These are phyloP conservation scores for Dasypus novemcinctus DNA, from an alignment of 2,113 vertebrate species.

Conservation along the genomic window DNA sequence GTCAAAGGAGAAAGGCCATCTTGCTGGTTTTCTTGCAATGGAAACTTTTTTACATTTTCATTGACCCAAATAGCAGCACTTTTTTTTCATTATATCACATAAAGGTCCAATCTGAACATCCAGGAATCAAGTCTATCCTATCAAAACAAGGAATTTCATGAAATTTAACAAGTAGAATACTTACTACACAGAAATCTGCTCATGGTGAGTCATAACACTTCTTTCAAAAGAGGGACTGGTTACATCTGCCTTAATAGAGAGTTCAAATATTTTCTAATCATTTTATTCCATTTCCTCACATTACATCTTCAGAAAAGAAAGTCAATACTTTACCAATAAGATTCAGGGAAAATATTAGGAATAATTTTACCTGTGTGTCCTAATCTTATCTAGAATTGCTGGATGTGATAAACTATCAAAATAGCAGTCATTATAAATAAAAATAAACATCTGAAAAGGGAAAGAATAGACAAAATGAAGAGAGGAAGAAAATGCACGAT, in stretches of 20 bases:
- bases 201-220: neutral
- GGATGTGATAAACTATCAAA: neutral
- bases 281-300: neutral
- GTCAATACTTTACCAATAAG: neutral
- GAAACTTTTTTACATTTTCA: neutral
- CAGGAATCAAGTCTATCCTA: neutral
- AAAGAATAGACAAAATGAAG: neutral
- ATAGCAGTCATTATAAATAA: neutral
- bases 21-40: neutral
- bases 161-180: neutral
- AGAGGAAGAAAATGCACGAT: neutral
- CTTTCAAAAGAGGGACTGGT: neutral
- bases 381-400: neutral
- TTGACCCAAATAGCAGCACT: neutral
- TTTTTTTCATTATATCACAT: conserved; percentile 15
- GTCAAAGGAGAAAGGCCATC: no score
- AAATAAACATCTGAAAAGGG: neutral
- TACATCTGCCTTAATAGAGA: neutral
- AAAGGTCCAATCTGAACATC: neutral
- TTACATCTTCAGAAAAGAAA: neutral
- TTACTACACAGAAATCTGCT: neutral
- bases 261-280: neutral
- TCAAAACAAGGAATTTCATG: neutral
- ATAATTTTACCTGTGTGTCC: neutral
- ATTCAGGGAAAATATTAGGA: neutral